Evolutionary conservation across 2,797 vertebrate species (phyloP), one percentile per base, ranked within the genome.

Genomic region (Cirrhinus molitorella): DNA sequence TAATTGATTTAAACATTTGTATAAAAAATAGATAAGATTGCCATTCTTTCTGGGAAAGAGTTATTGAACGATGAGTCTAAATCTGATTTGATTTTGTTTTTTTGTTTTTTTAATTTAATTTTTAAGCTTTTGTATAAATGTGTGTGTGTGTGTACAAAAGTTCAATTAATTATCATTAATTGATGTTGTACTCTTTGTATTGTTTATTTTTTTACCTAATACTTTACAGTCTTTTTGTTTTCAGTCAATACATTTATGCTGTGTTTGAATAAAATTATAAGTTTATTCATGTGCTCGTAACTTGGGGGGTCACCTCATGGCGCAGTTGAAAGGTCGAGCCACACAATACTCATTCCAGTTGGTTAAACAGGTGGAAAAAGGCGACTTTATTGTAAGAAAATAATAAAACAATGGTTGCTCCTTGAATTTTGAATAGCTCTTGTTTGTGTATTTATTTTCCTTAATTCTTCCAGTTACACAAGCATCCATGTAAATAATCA

Each of bases 331-430:
- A 91, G 83, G 4, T 65, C 85, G 79, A 40, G 79, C 68, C 76
- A 74, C 61, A 79, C 85, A 86, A 83, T 67, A 76, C 90, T 86
- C 87, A 90, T 84, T 88, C 91, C 90, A 93, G 90, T 90, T 94
- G 92, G 87, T 76, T 83, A 81, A 89, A 94, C 92, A 93, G 91
- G 91, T 94, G 93, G 81, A 76, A 77, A 65, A 34, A 86, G 80
- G 66, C 45, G 72, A n/a, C 67, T 87, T 74, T 55, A 81, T 67
- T 74, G 47, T 34, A 34, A 19, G 49, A 7, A 63, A 63, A 51
- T 63, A 1, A 72, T 34, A 72, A n/a, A 73, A 74, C 53, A 80
- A 45, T 2, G 21, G 6, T 23, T 19, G 8, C 16, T 63, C 61
- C 16, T 34, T 9, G 4, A 65, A 65, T 19, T 19, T 63, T 17